These are phyloP conservation scores for Creontiades dilutus DNA, from an alignment of 2,888 invertebrate species.

Conservation along the genomic window DNA sequence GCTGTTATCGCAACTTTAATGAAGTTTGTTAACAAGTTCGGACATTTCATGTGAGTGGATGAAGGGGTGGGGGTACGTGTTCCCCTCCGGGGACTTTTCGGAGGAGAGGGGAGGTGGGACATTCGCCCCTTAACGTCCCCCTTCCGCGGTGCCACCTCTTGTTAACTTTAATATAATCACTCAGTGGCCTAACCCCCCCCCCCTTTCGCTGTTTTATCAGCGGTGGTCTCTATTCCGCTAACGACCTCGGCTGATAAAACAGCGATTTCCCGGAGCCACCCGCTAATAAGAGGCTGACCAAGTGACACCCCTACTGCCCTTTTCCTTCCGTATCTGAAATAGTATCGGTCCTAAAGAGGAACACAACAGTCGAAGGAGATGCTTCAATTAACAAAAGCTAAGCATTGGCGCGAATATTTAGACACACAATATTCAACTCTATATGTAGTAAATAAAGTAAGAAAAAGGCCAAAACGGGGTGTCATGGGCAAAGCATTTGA, in stretches of 20 bases:
- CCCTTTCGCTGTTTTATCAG: not conserved
- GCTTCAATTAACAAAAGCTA: too few relatives aligned
- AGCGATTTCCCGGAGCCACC: not conserved
- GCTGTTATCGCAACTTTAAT: conserved; percentile 73
- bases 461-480: too few relatives aligned
- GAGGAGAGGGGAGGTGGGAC: not conserved
- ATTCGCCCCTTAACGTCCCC: conserved; percentile 44
- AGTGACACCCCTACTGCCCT: too few relatives aligned
- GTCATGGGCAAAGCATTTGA: too few relatives aligned
- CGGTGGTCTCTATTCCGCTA: not conserved
- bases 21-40: conserved; percentile 74
- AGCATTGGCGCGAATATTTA: too few relatives aligned
- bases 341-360: too few relatives aligned
- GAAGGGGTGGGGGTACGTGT: not conserved
- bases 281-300: too few relatives aligned
- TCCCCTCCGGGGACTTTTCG: conserved; percentile 48
- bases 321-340: too few relatives aligned
- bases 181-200: conserved; percentile 54
- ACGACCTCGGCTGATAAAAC: not conserved
- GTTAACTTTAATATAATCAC: conserved; percentile 71
- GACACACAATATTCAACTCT: too few relatives aligned
- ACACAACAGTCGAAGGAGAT: too few relatives aligned
- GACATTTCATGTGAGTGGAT: conserved; percentile 71
- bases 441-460: too few relatives aligned
- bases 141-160: conserved; percentile 48